Evolutionary conservation across 2,113 vertebrate species (phyloP).

Genomic region (Apaloderma vittatum): DNA sequence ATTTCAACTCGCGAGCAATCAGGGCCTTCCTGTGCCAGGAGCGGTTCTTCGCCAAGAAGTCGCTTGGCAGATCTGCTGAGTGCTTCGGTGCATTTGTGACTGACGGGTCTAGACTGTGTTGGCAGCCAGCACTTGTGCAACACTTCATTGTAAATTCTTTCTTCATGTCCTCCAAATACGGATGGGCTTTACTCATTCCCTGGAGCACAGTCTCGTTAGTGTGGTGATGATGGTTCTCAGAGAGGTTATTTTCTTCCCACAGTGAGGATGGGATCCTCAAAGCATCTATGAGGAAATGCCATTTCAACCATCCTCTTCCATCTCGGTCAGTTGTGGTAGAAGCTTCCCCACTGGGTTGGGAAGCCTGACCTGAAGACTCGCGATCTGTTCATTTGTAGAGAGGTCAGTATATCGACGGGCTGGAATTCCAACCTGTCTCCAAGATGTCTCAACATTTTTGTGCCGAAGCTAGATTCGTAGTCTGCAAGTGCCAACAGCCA

Average conservation of each 20-base stretch:
- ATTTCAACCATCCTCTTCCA: conserved; percentile 28
- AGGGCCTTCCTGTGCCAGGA: neutral
- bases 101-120: accelerated
- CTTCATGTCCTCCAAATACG: neutral
- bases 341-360: conserved; percentile 20
- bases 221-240: neutral
- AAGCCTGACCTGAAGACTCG: neutral
- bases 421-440: neutral
- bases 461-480: neutral
- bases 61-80: neutral
- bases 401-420: neutral
- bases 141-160: neutral
- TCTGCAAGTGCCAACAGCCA: neutral
- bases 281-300: conserved; percentile 19
- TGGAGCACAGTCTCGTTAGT: neutral
- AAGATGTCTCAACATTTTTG: neutral
- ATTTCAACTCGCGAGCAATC: neutral
- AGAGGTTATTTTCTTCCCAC: conserved; percentile 41
- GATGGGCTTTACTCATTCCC: neutral
- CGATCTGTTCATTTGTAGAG: neutral
- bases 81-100: neutral
- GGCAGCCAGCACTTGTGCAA: neutral
- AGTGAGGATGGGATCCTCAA: conserved; percentile 39
- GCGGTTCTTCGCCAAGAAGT: neutral
- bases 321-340: neutral